Base-by-base conservation (phyloP, 2,888 invertebrate species). In the Disparrhopalites patrizii region DNA sequence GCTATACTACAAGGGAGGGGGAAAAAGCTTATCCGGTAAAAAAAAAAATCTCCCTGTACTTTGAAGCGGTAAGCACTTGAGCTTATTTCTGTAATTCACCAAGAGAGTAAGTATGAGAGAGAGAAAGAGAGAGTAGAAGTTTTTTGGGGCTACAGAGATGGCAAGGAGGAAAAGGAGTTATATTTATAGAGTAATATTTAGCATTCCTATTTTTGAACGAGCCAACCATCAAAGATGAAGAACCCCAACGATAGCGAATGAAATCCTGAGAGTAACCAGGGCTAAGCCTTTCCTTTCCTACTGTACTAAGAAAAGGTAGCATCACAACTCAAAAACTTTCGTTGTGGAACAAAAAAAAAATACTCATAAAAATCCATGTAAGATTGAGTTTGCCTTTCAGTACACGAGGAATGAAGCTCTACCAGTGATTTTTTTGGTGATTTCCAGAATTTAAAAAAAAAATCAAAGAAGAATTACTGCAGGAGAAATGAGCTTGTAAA, bases 181-280 rank as follows among this genome's bases (percentile, higher is more conserved):
- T 60, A 60, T 60, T 60, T 47, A 31, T 23, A 64, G 56, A 64
- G 55, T 47, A 50, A 56, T 56, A 63, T 63, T 63, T 63, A 63
- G 63, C 55, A 55, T 57, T 64, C 64, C 64, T 65, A 65, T 65
- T 65, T 65, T 65, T 65, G 65, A 65, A 65, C 65, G 27, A 55
- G 56, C 52, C 51, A 63, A 63, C 63, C 56, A 64, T 55, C 50
- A 64, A 43, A 64, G 64, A 64, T 56, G 64, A 64, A 56, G 50
- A 61, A 61, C 50, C 40, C 61, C 61, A 61, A 61, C 30, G 43
- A 47, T 47, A 47, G 47, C 47, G 25, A 47, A 47, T 47, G 47
- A 47, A 47, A 47, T 10, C 47, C 25, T 25, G n/a, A 23, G 20
- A n/a, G n/a, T n/a, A 23, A 47, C 47, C 47, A 47, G 18, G 47